Evolutionary conservation across 2,888 invertebrate genomes (phyloP), one percentile per base, ranked within the genome.

Genomic region (Raillietiella orientalis): DNA sequence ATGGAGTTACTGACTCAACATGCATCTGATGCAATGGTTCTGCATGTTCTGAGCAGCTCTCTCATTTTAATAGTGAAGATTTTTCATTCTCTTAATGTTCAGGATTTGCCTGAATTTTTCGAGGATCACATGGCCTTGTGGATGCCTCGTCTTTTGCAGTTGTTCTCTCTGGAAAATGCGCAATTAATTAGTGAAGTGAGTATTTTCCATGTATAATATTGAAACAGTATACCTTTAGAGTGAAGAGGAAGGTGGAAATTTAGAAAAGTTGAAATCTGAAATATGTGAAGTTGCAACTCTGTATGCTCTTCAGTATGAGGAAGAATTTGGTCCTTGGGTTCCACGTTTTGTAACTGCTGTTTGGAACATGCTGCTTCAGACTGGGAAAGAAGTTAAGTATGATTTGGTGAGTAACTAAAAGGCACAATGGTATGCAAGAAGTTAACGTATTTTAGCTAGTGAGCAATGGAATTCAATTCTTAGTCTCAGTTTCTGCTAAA

Each of bases 61-160:
- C 50, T 93, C 17, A 62, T 71, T 13, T 53, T 87, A 14, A 67
- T 84, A 29, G 67, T 71, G 39, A 87, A 93, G 49, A 74, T 96
- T 25, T 99, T 93, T 53, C 79, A 79, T 47, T 90, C 90, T 0
- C 57, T 96, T 12, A 96, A 93, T 48, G 75, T 66, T 35, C 96
- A 96, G 56, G 96, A 96, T 48, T 51, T 96, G 36, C 96, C 96
- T 0, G 96, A 96, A 50, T 90, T 77, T 52, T 99, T 96, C 44
- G 96, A 96, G 47, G 93, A 99, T 43, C 84, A 90, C 45, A 84
- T 96, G 69, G 54, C 55, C 13, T 58, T 58, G 1, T 96, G 96
- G 93, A 93, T 96, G 87, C 59, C 61, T 0, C 63, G 77, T 39
- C 71, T 93, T 37, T 62, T 77, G 26, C 59, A 59, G 16, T 52